These are phyloP conservation scores for Poecilobothrus nobilitatus DNA, from an alignment of 2,888 invertebrate genomes.

Conservation along the genomic window DNA sequence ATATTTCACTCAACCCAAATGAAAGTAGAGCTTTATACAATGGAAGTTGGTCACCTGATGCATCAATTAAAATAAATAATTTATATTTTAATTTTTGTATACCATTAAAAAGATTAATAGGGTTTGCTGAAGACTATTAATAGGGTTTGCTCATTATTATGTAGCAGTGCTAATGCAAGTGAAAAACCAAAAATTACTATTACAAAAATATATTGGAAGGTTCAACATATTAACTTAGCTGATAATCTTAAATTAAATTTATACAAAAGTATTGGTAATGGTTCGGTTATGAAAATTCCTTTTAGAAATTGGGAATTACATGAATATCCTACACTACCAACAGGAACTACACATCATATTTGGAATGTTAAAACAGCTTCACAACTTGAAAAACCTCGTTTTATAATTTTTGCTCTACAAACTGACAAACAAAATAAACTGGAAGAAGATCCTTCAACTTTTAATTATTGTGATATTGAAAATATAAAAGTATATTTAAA, in stretches of 20 bases:
- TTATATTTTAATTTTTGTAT: constrained; percentile 30
- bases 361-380: constrained; percentile 33
- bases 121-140: constrained; percentile 35
- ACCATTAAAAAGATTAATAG: constrained; percentile 30
- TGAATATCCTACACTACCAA: constrained; percentile 32
- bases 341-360: constrained; percentile 28
- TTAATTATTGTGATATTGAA: constrained; percentile 29
- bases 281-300: constrained; percentile 12
- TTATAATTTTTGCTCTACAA: constrained; percentile 37
- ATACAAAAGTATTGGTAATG: constrained; percentile 17
- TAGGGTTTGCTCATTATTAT: constrained; percentile 28
- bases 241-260: constrained; percentile 28
- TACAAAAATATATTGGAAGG: constrained; percentile 26
- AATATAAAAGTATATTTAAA: constrained; percentile 35
- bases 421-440: constrained; percentile 32
- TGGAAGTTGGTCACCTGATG: constrained; percentile 27
- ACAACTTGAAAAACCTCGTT: constrained; percentile 36
- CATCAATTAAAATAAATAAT: constrained; percentile 18
- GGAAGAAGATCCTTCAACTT: constrained; percentile 23
- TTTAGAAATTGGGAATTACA: constrained; percentile 38
- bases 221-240: constrained; percentile 22
- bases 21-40: constrained; percentile 27
- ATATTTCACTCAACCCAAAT: constrained; percentile 27
- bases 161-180: constrained; percentile 7
- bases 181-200: constrained; percentile 23